phyloP scores from a whole-genome alignment of 1,140 invertebrate genomes.

The Aphaenogaster rudis region DNA sequence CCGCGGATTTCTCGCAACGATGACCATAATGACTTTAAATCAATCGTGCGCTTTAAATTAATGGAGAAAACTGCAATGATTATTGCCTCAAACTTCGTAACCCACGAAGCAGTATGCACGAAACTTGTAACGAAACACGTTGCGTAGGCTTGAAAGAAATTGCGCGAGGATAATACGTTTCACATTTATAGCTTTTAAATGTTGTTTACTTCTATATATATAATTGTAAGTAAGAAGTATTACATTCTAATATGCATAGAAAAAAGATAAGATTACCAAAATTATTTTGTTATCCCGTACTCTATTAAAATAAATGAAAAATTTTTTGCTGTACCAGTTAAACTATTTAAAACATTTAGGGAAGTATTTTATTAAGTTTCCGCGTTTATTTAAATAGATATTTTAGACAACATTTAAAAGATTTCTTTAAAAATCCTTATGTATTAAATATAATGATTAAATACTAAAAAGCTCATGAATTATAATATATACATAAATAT shows the following conservation, averaged over 20 bases:
- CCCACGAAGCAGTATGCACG: background rate
- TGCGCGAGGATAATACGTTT: conserved; percentile 14
- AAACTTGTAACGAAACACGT: conserved; percentile 18
- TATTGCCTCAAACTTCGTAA: conserved; percentile 7
- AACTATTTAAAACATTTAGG: background rate
- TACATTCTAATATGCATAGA: background rate
- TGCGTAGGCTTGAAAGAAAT: background rate
- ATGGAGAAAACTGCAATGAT: conserved; percentile 5
- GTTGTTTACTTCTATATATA: background rate
- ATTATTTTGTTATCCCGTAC: background rate
- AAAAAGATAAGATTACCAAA: background rate
- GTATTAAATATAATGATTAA: too few species aligned
- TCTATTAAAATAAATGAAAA: conserved; percentile 2
- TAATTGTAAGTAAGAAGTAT: background rate
- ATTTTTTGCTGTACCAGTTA: background rate
- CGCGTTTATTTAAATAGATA: background rate
- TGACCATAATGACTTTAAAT: conserved; percentile 22
- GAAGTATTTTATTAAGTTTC: background rate
- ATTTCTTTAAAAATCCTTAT: background rate
- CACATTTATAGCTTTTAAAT: conserved; percentile 8
- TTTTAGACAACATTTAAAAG: background rate
- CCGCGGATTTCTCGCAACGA: conserved; percentile 4
- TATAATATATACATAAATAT: background rate
- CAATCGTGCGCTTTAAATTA: conserved; percentile 5
- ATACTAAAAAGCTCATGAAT: background rate